Evolutionary conservation across 2,888 invertebrate species (phyloP), one percentile per base, ranked within the genome.

Genomic region (Philereme transversata): DNA sequence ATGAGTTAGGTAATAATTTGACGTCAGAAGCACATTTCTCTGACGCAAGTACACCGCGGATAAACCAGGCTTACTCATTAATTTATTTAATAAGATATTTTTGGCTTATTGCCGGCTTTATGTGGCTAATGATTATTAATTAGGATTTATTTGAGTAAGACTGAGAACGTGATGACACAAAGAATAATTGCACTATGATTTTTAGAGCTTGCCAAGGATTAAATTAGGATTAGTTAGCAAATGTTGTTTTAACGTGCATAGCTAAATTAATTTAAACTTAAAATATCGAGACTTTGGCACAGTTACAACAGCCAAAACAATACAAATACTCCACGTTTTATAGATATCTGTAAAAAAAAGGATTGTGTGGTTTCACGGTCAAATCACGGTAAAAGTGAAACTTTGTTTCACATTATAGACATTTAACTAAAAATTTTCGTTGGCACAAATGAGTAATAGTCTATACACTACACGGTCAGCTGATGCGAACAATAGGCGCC

Each of bases 1-100:
- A 22, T 22, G 22, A 22, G 1, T 3, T 22, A 22, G n/a, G n/a
- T n/a, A n/a, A 53, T 57, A 45, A 52, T 41, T 11, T 60, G 65
- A 69, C 69, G 69, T 69, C 69, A 64, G 54, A 67, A 69, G 43
- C 60, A 61, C 67, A 73, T 74, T 72, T 72, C 66, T 60, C 56
- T 77, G 78, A 79, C 79, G 78, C 72, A 74, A 64, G 60, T 65
- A 60, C 55, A 66, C 70, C 62, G 55, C 63, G 47, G 60, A 71
- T 71, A 67, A 70, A 69, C 60, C 64, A 67, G 69, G 56, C 74
- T 76, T 70, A 71, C 66, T 75, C 73, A 79, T 78, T 80, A 77
- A 77, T 78, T 77, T 80, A 74, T 76, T 54, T 72, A 76, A 71
- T 72, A 60, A 76, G 55, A 72, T 74, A 71, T 76, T 74, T 74